Conservation (phyloP, 2,888 invertebrate species). For the Molanna angustata region DNA sequence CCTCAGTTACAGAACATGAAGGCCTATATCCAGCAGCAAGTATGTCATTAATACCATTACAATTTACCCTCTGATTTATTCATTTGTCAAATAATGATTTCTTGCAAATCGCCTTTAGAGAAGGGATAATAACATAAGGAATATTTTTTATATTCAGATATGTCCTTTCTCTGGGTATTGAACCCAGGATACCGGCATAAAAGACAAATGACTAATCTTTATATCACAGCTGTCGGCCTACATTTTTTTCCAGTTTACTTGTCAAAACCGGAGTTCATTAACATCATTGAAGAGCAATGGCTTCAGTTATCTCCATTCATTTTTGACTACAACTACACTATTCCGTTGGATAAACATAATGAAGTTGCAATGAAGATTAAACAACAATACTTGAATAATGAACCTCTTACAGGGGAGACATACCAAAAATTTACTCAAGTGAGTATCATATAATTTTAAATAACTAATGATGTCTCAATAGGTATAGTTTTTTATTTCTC, state of each 20-base stretch:
- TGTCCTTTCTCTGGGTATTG: too few species aligned
- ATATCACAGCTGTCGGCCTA: neutral
- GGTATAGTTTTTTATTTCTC: too few species aligned
- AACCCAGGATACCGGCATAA: too few species aligned
- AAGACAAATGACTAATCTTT: too few species aligned
- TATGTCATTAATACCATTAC: too few species aligned
- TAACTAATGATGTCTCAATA: too few species aligned
- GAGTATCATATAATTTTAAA: too few species aligned
- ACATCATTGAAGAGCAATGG: constrained; percentile 57
- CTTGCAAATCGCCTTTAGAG: too few species aligned
- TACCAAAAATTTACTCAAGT: constrained; percentile 47
- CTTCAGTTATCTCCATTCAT: constrained; percentile 59
- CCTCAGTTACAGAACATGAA: constrained; percentile 66
- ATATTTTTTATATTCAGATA: too few species aligned
- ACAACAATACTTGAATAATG: constrained; percentile 53
- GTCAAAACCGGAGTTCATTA: constrained; percentile 44
- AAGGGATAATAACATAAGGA: too few species aligned
- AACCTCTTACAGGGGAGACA: constrained; percentile 39
- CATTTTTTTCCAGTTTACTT: constrained; percentile 19
- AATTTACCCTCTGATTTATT: too few species aligned
- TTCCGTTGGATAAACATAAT: constrained; percentile 47
- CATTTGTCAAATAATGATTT: too few species aligned
- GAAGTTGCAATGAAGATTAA: constrained; percentile 54
- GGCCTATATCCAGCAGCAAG: constrained; percentile 71
- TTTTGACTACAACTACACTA: constrained; percentile 61